Conservation (phyloP, 2,888 invertebrate genomes). For the Dichetophora obliterata region DNA sequence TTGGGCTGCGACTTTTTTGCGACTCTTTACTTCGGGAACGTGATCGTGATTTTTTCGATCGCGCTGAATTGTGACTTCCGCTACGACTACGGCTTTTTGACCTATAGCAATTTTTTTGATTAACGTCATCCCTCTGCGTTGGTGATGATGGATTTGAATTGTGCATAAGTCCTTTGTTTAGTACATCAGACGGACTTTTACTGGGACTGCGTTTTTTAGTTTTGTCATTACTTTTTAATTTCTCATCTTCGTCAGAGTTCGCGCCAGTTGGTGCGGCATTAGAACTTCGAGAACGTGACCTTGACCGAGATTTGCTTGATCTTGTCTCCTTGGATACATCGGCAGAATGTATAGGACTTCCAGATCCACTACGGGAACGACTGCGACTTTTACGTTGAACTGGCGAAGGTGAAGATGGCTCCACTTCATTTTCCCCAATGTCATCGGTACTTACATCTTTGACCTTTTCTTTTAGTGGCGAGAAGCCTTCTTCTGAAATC, state of each 20-base stretch:
- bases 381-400: conserved; percentile 26
- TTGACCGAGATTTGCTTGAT: conserved; percentile 46
- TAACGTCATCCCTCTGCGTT: background rate
- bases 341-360: conserved; percentile 15
- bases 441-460: background rate
- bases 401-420: background rate
- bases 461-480: background rate
- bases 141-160: conserved; percentile 45
- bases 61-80: conserved; percentile 16
- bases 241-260: background rate
- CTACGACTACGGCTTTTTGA: conserved; percentile 51
- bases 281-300: conserved; percentile 49
- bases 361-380: conserved; percentile 31
- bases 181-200: background rate
- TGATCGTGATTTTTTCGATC: conserved; percentile 40
- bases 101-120: conserved; percentile 19
- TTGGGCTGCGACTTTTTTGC: conserved; percentile 48
- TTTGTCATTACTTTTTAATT: background rate
- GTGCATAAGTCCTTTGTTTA: conserved; percentile 36
- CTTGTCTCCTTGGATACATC: conserved; percentile 30
- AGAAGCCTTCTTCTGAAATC: background rate
- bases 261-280: conserved; percentile 31
- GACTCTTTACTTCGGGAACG: conserved; percentile 45
- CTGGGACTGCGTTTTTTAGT: conserved; percentile 51
- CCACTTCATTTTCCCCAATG: conserved; percentile 12